Base-by-base conservation (phyloP, 2,888 invertebrate species). In the Leptinotarsa peninsularis region DNA sequence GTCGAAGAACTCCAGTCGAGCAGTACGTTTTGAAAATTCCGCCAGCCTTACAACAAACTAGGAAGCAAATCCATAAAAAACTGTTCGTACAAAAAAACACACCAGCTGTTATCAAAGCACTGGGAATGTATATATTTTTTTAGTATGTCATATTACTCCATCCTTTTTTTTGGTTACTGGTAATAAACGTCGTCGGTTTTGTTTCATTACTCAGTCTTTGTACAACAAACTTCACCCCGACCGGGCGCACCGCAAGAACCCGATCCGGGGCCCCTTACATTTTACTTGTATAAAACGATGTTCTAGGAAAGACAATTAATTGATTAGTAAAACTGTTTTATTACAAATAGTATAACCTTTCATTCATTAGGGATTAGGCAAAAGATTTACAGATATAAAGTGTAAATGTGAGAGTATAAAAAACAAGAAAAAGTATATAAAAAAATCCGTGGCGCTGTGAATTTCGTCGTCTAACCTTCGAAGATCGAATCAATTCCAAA, bases 91-190 rank as follows among this genome's bases (percentile, higher is more conserved):
- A 27, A 67, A 74, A 72, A 76, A 74, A 75, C 60, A 73, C 76
- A 71, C 79, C 79, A 79, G 79, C 73, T 71, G 73, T 74, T 72
- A 73, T 75, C 82, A 80, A 79, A 81, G 79, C 80, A 83, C 83
- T 83, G 83, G 83, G 83, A 83, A 83, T 83, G 83, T 82, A 82
- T 80, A 81, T 80, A 70, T 81, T 78, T 77, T 74, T 75, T 71
- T 75, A 76, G 72, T 58, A 73, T 56, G 68, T 67, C 67, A 71
- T 49, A 67, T 67, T 54, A 18, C 18, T 54, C 13, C 54, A 10
- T 54, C n/a, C 18, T 13, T 27, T 43, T 79, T 81, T 82, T 82
- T 81, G 81, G 81, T 82, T 81, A 80, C 69, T 78, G 79, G 81
- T 81, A 80, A 79, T 76, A 76, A 68, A 73, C 17, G 17, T 43